Percentiles rank a stretch among this genome's conserved stretches.
Conservation (phyloP, 2,113 vertebrate species). For the Vulpes lagopus region DNA sequence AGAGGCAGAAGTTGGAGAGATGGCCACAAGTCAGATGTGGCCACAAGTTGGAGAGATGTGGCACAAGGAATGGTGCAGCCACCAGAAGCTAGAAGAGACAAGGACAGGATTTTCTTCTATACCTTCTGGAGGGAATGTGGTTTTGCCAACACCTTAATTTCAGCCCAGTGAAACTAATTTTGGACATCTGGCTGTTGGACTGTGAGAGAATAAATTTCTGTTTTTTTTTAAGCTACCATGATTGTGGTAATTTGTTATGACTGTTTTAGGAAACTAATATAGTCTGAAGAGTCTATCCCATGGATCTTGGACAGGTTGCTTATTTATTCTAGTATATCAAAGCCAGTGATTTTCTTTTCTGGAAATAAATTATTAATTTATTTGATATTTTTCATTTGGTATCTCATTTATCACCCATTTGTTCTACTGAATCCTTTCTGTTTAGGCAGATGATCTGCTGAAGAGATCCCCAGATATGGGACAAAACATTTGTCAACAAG, state of each 20-base stretch:
- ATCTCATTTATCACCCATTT: background rate
- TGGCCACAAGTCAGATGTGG: no score
- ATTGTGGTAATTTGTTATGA: background rate
- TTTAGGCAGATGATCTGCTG: background rate
- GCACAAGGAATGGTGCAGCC: background rate
- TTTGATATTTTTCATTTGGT: constrained; percentile 21
- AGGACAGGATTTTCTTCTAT: background rate
- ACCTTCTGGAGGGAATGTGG: background rate
- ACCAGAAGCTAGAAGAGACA: background rate
- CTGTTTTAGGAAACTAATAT: background rate
- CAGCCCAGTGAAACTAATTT: background rate
- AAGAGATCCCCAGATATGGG: background rate
- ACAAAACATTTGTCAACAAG: background rate
- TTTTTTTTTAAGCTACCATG: background rate
- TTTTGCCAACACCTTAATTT: background rate
- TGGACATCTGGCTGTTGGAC: background rate
- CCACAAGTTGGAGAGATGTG: no score
- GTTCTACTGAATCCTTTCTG: background rate
- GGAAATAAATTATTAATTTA: constrained; percentile 18
- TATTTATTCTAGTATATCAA: background rate
- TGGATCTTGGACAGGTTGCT: background rate
- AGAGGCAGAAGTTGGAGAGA: background rate
- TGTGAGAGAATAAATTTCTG: background rate
- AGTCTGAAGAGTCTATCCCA: background rate
- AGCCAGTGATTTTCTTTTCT: background rate